phyloP scores from a whole-genome alignment of 2,888 invertebrate genomes.

The Acrobeloides nanus region DNA sequence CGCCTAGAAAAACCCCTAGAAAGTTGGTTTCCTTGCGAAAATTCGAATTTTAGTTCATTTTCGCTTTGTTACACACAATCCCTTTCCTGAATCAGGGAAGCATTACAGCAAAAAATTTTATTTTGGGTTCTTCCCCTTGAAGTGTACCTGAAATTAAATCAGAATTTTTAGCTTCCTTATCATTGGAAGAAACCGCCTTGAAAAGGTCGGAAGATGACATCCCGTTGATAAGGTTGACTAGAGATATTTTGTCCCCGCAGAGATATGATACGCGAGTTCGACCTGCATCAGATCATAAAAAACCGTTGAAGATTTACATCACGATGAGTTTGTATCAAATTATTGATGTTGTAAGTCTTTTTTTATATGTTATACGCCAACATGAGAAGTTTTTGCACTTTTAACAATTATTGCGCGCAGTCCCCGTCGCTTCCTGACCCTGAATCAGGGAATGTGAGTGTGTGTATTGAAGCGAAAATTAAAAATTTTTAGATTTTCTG shows the following conservation, averaged over 20 bases:
- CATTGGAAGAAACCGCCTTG: neutral
- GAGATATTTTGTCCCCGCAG: conserved; percentile 36
- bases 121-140: neutral
- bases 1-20: no score
- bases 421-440: no score
- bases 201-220: no score
- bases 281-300: conserved; percentile 39
- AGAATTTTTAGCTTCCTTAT: neutral
- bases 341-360: conserved; percentile 23
- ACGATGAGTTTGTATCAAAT: conserved; percentile 48
- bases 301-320: conserved; percentile 41
- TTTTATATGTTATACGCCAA: neutral
- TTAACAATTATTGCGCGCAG: no score
- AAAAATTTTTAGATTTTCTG: no score
- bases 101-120: conserved; percentile 3
- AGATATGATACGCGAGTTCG: conserved; percentile 47
- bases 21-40: no score
- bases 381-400: neutral
- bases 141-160: no score
- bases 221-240: conserved; percentile 40
- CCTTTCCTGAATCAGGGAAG: conserved; percentile 2
- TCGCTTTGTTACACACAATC: neutral
- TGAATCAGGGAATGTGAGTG: no score
- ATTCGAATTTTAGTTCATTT: neutral
- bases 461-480: no score